Evolutionary conservation across 2,888 invertebrate species (phyloP).

Genomic region (Iselma pallidipennis): DNA sequence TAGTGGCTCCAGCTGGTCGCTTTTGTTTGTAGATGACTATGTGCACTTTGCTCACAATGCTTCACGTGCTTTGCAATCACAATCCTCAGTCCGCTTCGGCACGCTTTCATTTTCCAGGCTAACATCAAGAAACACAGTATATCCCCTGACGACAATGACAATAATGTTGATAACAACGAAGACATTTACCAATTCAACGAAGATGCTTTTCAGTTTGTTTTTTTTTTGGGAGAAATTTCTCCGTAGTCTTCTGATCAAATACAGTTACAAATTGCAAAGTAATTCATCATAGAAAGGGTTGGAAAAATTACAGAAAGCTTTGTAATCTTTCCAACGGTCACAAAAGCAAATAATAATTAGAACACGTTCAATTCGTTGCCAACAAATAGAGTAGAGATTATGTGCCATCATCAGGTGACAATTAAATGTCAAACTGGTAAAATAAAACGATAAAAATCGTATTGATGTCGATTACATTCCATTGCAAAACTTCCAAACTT

Average conservation of each 20-base stretch:
- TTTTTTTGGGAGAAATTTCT: too few species aligned
- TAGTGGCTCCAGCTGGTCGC: slow-evolving; percentile 51
- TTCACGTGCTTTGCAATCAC: slow-evolving; percentile 49
- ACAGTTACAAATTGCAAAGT: slow-evolving; percentile 6
- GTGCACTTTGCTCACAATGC: slow-evolving; percentile 50
- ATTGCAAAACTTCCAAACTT: slow-evolving; percentile 11
- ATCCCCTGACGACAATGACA: background rate
- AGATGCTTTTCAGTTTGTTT: too few species aligned
- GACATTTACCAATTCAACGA: background rate
- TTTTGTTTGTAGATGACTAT: slow-evolving; percentile 49
- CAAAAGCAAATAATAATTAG: slow-evolving; percentile 5
- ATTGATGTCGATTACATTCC: background rate
- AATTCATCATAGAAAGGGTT: background rate
- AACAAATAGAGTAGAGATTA: background rate
- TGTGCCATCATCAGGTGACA: background rate
- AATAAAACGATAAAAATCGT: background rate
- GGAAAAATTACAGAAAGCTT: slow-evolving; percentile 11
- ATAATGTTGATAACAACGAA: background rate
- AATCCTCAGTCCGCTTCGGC: slow-evolving; percentile 29
- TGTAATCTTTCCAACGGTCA: slow-evolving; percentile 4
- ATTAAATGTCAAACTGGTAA: too few species aligned
- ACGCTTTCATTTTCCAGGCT: slow-evolving; percentile 25
- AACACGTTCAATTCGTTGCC: background rate
- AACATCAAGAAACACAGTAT: too few species aligned
- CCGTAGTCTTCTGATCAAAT: slow-evolving; percentile 13